Percentiles rank a stretch among this genome's conserved stretches.
Evolutionary conservation across 2,113 vertebrate genomes (phyloP).

Genomic region (Alligator sinensis): DNA sequence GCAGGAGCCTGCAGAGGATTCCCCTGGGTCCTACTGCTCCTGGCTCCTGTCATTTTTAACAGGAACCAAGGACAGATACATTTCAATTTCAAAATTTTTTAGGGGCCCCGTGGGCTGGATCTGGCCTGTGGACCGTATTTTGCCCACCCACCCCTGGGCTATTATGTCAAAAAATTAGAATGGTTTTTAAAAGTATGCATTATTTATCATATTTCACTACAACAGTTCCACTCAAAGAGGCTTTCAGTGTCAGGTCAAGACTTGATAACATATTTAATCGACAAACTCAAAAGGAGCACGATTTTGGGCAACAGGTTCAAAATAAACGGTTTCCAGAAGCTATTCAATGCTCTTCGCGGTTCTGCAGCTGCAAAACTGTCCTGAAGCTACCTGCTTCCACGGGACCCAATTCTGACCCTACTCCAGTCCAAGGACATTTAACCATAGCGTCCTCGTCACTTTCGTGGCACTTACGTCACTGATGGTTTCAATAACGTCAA

Average conservation of each 20-base stretch:
- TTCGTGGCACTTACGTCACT: constrained; percentile 80
- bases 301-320: fast-evolving
- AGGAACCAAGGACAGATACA: no score
- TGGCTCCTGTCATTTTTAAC: no score
- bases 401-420: fast-evolving
- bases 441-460: fast-evolving
- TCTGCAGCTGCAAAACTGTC: no score
- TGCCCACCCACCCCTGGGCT: not conserved
- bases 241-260: fast-evolving
- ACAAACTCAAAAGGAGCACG: not conserved
- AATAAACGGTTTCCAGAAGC: fast-evolving
- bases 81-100: no score
- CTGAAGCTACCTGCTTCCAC: no score
- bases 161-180: fast-evolving
- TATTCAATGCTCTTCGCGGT: fast-evolving
- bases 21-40: no score
- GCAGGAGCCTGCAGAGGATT: no score
- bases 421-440: fast-evolving
- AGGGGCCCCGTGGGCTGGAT: no score
- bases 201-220: fast-evolving
- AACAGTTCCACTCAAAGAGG: not conserved
- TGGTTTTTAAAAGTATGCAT: not conserved
- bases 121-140: no score
- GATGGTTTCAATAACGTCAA: constrained; percentile 87
- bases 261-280: fast-evolving